A percentile compares a stretch with the other conserved stretches of the same genome.
Conservation (phyloP, 2,888 invertebrate species). For the Colostygia pectinataria region DNA sequence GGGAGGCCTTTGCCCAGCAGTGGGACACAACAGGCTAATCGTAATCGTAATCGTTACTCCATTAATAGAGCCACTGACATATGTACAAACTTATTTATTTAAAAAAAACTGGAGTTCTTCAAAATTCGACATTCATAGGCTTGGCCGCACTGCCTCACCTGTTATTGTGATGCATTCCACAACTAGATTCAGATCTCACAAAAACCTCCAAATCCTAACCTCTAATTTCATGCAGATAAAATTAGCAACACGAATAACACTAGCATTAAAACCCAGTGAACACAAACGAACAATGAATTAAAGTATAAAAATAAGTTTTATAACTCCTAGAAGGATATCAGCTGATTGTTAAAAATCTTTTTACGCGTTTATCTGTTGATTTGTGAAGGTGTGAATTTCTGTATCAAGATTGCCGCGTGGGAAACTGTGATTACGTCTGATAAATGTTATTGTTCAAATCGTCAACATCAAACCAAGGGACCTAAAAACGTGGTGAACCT, state of each 20-base stretch:
- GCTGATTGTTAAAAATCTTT: slow-evolving; percentile 22
- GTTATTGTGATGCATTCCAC: too few relatives aligned
- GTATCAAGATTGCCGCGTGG: slow-evolving; percentile 32
- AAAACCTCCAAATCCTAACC: background rate
- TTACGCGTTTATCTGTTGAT: slow-evolving; percentile 17
- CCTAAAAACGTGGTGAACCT: too few relatives aligned
- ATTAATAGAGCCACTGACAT: too few relatives aligned
- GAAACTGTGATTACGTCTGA: slow-evolving; percentile 22
- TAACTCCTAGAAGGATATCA: slow-evolving; percentile 27
- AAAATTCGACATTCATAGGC: too few relatives aligned
- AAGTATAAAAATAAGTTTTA: slow-evolving; percentile 23
- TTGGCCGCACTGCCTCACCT: too few relatives aligned
- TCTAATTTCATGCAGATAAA: background rate
- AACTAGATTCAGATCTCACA: background rate
- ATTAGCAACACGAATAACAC: background rate
- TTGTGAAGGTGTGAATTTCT: slow-evolving; percentile 26
- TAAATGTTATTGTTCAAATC: slow-evolving; percentile 6
- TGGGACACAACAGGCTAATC: too few relatives aligned
- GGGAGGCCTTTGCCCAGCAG: too few relatives aligned
- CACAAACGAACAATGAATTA: slow-evolving; percentile 18
- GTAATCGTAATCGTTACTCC: too few relatives aligned
- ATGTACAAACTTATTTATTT: too few relatives aligned
- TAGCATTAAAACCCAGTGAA: slow-evolving; percentile 18
- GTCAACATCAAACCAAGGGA: too few relatives aligned
- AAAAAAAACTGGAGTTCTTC: too few relatives aligned